Evolutionary conservation across 2,888 invertebrate species (phyloP), one percentile per base, ranked within the genome.

Genomic region (Hemicrepidius hirtus): DNA sequence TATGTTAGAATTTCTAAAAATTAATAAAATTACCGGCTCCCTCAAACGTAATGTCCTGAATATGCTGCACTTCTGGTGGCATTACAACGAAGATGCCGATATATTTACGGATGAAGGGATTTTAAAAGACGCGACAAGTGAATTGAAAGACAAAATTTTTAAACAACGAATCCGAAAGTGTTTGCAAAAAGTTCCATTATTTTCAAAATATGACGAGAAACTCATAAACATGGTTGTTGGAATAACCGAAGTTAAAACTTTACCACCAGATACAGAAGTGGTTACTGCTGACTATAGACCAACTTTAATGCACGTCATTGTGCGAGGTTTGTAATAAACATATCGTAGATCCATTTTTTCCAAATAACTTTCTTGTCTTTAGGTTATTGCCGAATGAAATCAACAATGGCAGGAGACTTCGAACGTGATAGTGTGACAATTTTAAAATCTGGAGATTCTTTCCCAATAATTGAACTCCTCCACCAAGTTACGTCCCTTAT

Each of bases 31-130:
- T 85, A 87, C 86, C 73, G 80, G 81, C 70, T 83, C 86, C 0
- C 87, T 89, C 24, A 87, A 87, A 77, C 82, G 83, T 0, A 83
- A 88, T 74, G 87, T 88, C 66, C 87, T 87, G 86, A 84, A 86
- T 3, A 88, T 88, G 78, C 87, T 88, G 71, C 87, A 88, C 79
- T 82, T 88, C 9, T 88, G 88, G 73, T 88, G 88, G 88, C 87
- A 87, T 75, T 88, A 88, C 71, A 88, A 88, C 81, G 86, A 85
- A 82, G 88, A 87, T 84, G 82, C 46, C 37, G 60, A 74, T 18
- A 46, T 76, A 10, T 57, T 69, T 3, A 71, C 70, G 9, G 18
- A 59, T 2, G 53, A 72, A 28, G 69, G 75, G 5, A 75, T 75
- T 24, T 64, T 77, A 9, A 60, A 68, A 9, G 74, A 78, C 12